Base-by-base conservation (phyloP, 2,113 vertebrate species). In the Sturnus vulgaris region DNA sequence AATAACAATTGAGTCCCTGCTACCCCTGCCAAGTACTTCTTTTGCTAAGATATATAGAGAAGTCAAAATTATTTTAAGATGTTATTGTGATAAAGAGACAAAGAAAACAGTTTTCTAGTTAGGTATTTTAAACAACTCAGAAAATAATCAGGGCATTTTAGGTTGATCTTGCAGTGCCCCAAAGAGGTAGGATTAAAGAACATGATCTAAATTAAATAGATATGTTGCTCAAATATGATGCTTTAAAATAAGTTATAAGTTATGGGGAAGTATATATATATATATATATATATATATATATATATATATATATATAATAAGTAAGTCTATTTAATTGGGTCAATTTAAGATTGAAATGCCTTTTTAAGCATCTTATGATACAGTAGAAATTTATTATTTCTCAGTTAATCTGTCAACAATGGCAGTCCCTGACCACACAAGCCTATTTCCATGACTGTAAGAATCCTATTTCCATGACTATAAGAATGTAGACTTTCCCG, bases 31-130 rank as follows among this genome's bases (percentile, higher is more conserved):
- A 79, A 69, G 3, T 76, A 39, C 37, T 92, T 93, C 53, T 77
- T 89, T 82, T 78, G 37, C n/a, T 82, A 61, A 72, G 31, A 82
- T 90, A 49, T 80, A 89, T 84, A 92, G 65, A 83, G 39, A 71
- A 69, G 61, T 79, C 83, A 88, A 94, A 86, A 82, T 76, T 90
- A 94, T 96, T 92, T 84, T 30, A 95, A 95, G 93, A 92, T 79
- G 25, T 21, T 75, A 71, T 64, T 93, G 49, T 86, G 92, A 95
- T 86, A 95, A 96, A 76, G 92, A 82, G 61, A 53, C 49, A 87
- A 93, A 83, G 63, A 64, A 91, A 93, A 72, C 14, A 21, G 27
- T 56, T 83, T 93, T 88, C 46, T 85, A 22, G 31, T 89, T 73
- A 33, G 30, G 31, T 46, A 10, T 55, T 73, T 60, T 39, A 56